These are phyloP conservation scores for Acrossocheilus fasciatus DNA, from an alignment of 2,797 vertebrate species.

Conservation along the genomic window DNA sequence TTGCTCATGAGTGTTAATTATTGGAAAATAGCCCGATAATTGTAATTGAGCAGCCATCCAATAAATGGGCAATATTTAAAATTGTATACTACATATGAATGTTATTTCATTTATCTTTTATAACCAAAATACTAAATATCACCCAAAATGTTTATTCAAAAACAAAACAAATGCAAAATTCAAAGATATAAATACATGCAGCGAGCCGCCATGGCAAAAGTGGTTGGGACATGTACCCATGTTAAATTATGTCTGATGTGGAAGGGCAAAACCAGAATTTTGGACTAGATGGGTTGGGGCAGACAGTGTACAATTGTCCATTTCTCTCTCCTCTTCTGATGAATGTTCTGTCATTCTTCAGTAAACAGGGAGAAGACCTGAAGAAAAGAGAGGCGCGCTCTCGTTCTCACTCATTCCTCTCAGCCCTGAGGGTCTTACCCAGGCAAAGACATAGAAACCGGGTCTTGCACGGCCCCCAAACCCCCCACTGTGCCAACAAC, in stretches of 20 bases:
- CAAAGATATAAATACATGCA: background rate
- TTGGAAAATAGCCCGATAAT: too few relatives aligned
- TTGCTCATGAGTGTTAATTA: too few relatives aligned
- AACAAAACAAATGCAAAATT: background rate
- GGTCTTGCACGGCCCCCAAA: conserved; percentile 69
- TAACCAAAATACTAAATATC: too few relatives aligned
- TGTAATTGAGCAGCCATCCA: too few relatives aligned
- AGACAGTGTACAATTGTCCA: conserved; percentile 64
- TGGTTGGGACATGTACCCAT: background rate
- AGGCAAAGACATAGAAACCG: conserved; percentile 75
- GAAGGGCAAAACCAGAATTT: conserved; percentile 49
- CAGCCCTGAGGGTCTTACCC: conserved; percentile 75
- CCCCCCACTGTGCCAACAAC: conserved; percentile 89
- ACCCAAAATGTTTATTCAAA: too few relatives aligned
- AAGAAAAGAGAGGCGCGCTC: conserved; percentile 51
- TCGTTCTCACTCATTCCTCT: conserved; percentile 51
- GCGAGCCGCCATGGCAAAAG: background rate
- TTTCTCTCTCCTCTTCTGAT: conserved; percentile 62
- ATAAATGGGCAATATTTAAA: too few relatives aligned
- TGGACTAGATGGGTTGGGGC: conserved; percentile 52
- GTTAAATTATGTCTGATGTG: background rate
- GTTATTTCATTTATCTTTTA: too few relatives aligned
- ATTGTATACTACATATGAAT: too few relatives aligned
- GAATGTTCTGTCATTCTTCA: conserved; percentile 53
- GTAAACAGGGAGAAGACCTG: conserved; percentile 62